Evolutionary conservation across 2,888 invertebrate genomes (phyloP), one percentile per base, ranked within the genome.

Genomic region (Scaptodrosophila latifasciaeformis): DNA sequence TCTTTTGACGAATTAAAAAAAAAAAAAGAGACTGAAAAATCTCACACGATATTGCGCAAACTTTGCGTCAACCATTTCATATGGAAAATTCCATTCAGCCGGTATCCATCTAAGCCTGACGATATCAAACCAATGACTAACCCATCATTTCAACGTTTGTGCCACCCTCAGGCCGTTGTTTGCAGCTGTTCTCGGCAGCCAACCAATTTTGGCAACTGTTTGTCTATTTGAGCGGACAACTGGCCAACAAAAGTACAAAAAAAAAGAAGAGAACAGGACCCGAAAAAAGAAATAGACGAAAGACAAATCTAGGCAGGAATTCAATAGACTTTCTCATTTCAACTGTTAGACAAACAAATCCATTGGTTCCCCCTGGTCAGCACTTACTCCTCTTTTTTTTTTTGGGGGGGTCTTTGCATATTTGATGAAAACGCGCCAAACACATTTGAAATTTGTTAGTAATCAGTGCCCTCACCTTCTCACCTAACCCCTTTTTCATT

Each of bases 171-270:
- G 39, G 46, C 29, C 53, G 49, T 67, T 65, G 59, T 75, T 65
- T 54, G 65, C 75, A 70, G 65, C 70, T 77, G 77, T 62, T 60
- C 47, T 53, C 59, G 21, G 60, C 58, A 30, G 39, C 45, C 77
- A 76, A 76, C 77, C 72, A 74, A 74, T 74, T 74, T 74, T 55
- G 80, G 59, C 72, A 79, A 79, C 70, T 79, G 72, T 74, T 79
- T 74, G 72, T 76, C 72, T 59, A 79, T 77, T 77, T 74, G 70
- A 51, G 61, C 48, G 52, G 54, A 64, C 51, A 54, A 62, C 57
- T 34, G 19, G 17, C 18, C 12, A 24, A 49, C 13, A 54, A n/a
- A n/a, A n/a, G n/a, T n/a, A n/a, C n/a, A n/a, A 48, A 37, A 49
- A n/a, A 40, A 21, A 35, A 7, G 24, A 7, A 7, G 24, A 7